phyloP scores from a whole-genome alignment of 2,113 vertebrate species.

The Micromys minutus region DNA sequence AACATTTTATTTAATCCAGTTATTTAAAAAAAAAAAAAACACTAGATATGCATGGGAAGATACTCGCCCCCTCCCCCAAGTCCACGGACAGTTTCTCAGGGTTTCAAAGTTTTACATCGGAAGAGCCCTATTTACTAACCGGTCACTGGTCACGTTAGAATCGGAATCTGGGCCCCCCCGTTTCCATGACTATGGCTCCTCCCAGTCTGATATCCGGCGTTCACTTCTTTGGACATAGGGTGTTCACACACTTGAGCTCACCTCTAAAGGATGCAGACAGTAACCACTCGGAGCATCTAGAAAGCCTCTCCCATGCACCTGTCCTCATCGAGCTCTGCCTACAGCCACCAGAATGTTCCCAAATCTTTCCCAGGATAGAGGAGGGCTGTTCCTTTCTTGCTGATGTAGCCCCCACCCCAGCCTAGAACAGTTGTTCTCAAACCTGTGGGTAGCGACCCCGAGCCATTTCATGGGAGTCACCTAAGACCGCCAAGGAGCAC shows the following conservation, averaged over 20 bases:
- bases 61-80: conserved; percentile 15
- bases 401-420: not conserved
- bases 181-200: not conserved
- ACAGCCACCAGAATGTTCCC: not conserved
- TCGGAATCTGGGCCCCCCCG: not conserved
- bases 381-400: not conserved
- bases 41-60: not conserved
- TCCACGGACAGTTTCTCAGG: not conserved
- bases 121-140: not conserved
- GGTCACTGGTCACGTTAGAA: not conserved
- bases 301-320: not conserved
- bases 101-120: not conserved
- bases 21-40: conserved; percentile 20
- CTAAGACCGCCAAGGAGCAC: not conserved
- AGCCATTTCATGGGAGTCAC: not conserved
- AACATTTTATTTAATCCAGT: conserved; percentile 3
- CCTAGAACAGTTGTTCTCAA: not conserved
- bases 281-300: not conserved
- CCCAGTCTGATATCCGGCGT: not conserved
- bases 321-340: not conserved
- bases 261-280: not conserved
- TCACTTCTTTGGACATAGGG: not conserved
- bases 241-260: not conserved
- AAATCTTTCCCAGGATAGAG: not conserved
- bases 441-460: too few relatives aligned